Conservation (phyloP, 2,113 vertebrate species). For the Ahaetulla prasina region DNA sequence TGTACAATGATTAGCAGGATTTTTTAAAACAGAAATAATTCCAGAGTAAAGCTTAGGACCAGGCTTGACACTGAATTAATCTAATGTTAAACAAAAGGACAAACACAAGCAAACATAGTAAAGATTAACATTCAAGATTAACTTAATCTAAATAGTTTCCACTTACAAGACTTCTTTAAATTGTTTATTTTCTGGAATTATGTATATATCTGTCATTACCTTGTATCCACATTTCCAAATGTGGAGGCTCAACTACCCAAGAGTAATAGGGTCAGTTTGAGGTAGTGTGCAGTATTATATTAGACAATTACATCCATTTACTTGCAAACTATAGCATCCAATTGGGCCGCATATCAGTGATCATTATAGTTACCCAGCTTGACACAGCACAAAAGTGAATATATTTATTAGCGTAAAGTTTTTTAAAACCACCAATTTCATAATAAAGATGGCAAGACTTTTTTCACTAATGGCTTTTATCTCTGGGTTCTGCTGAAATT, state of each 20-base stretch:
- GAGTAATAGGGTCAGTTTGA: constrained; percentile 6
- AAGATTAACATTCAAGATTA: background rate
- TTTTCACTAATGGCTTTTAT: background rate
- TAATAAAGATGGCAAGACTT: background rate
- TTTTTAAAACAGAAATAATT: constrained; percentile 8
- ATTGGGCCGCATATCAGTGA: background rate
- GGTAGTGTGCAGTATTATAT: constrained; percentile 14
- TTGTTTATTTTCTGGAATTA: background rate
- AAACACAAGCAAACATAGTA: background rate
- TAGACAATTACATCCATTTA: background rate
- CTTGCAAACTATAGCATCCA: background rate
- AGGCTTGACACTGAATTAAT: background rate
- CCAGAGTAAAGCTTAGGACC: background rate
- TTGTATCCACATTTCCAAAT: background rate
- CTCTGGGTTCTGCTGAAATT: background rate
- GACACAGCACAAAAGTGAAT: background rate
- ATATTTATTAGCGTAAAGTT: background rate
- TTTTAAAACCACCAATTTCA: constrained; percentile 2
- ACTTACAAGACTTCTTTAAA: background rate
- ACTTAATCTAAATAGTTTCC: background rate
- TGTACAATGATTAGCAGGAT: constrained; percentile 13
- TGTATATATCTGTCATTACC: background rate
- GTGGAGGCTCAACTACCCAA: background rate
- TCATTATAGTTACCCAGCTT: background rate
- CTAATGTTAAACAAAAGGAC: constrained; percentile 1